Evolutionary conservation across 1,140 invertebrate genomes (phyloP), one percentile per base, ranked within the genome.

Genomic region (Mercenaria mercenaria): DNA sequence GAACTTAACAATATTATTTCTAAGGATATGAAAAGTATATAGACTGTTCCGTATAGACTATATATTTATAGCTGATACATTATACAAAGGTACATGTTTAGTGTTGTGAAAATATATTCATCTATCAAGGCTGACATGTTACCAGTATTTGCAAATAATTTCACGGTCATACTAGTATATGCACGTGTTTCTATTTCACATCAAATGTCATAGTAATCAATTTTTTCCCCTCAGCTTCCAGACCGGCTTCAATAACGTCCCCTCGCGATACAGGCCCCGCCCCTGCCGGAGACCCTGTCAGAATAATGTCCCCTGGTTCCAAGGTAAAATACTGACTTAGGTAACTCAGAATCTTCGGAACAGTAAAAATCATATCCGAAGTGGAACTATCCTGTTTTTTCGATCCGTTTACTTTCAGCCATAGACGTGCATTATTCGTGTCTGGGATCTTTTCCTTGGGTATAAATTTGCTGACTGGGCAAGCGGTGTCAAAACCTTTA

Each of bases 201-300:
- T 29, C 20, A 34, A 56, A 80, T 23, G n/a, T 85, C 8, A 85
- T 52, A 2, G 56, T 34, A 32, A 39, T 52, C 0, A 85, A 4
- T 0, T 20, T 41, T 74, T 85, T 13, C n/a, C 41, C 61, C 6
- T 20, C 43, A n/a, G 97, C 96, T 50, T 95, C 96, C 37, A 98
- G 91, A 15, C 97, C 97, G 90, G 97, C 97, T 94, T 97, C 96
- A 81, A 98, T 97, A 13, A 96, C 93, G 96, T 98, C 98, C n/a
- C 97, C 97, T 50, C 96, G 91, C 82, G 96, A 23, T 41, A 85
- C 64, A n/a, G 82, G 82, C 15, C 98, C 98, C 34, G 98, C 98
- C 11, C 98, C 98, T 0, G 97, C 97, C 0, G 98, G 98, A 0
- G 98, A 98, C 15, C 98, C 98, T 23, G 98, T 99, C 59, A 99